phyloP scores from a whole-genome alignment of 2,797 vertebrate genomes.

The Sternarchorhynchus goeldii region DNA sequence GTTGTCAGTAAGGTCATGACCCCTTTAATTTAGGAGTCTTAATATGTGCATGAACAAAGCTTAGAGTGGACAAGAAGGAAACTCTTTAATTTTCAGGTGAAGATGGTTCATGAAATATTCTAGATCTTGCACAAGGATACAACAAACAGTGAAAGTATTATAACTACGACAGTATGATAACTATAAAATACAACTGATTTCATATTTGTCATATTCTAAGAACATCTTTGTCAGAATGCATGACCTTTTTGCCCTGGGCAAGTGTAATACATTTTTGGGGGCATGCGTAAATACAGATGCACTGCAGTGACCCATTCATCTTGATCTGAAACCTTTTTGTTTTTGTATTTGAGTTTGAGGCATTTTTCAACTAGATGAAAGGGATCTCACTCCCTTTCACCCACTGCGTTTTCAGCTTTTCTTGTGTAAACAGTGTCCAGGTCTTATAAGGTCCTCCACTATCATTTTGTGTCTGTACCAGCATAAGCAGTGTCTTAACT shows the following conservation, averaged over 20 bases:
- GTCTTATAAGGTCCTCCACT: background rate
- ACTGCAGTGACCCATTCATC: background rate
- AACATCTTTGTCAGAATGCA: background rate
- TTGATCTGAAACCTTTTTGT: background rate
- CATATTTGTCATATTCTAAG: background rate
- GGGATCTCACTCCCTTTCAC: background rate
- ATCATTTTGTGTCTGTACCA: background rate
- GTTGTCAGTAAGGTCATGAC: no score
- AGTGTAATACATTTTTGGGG: background rate
- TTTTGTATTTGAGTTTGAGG: background rate
- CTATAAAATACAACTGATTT: background rate
- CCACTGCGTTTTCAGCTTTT: background rate
- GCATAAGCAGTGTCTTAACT: no score
- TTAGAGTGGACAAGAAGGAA: no score
- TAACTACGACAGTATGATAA: no score
- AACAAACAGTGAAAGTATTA: no score
- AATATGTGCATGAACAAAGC: no score
- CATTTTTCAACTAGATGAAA: background rate
- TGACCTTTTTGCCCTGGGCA: background rate
- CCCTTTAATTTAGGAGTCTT: no score
- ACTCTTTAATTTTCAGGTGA: no score
- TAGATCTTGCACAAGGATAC: no score
- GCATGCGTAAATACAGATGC: conserved; percentile 3
- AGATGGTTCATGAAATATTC: no score
- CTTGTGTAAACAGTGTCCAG: conserved; percentile 17